These are phyloP conservation scores for Enteromius afrohamiltoni DNA, from an alignment of 2,797 vertebrate genomes.

Conservation along the genomic window DNA sequence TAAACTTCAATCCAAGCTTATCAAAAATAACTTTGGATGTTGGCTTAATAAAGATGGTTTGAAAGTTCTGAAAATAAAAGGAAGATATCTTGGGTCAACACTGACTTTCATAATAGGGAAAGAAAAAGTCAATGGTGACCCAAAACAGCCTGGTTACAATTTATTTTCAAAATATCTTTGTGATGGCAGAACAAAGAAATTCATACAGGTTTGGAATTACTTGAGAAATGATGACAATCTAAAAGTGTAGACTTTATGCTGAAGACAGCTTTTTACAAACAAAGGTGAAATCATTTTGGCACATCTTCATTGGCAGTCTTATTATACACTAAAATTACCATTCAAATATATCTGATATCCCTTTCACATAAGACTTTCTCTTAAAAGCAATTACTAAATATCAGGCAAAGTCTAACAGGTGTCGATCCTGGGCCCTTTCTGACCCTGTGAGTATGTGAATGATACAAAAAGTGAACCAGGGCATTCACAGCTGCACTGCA, in stretches of 20 bases:
- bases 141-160: too few species aligned
- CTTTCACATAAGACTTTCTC: background rate
- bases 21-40: background rate
- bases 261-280: background rate
- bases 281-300: background rate
- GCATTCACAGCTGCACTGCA: background rate
- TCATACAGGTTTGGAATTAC: too few species aligned
- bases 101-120: too few species aligned
- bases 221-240: too few species aligned
- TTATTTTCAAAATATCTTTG: too few species aligned
- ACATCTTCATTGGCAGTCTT: background rate
- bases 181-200: too few species aligned
- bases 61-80: background rate
- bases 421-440: background rate
- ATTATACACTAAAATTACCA: conserved; percentile 9
- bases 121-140: too few species aligned
- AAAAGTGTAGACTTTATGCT: background rate
- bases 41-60: background rate
- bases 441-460: background rate
- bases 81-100: too few species aligned
- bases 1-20: too few species aligned
- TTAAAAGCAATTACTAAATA: background rate
- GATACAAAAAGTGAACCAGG: background rate
- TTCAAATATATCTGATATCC: background rate
- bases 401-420: background rate